Evolutionary conservation across 2,888 invertebrate genomes (phyloP).

Genomic region (Eumerus sabulonum): DNA sequence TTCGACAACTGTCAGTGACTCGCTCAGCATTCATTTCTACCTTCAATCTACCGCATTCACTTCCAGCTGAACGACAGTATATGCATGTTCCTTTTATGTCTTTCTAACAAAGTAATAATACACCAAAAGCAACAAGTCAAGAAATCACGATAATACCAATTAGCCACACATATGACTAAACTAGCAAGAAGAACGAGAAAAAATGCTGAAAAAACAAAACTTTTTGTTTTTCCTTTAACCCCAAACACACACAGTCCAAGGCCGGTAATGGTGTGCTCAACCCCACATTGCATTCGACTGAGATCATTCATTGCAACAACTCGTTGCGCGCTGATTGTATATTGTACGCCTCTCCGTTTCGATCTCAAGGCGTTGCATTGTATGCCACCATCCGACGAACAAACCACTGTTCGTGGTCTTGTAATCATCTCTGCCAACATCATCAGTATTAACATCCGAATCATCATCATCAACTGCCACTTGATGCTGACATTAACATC

Average conservation of each 20-base stretch:
- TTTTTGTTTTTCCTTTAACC: slow-evolving; percentile 11
- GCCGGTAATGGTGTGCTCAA: slow-evolving; percentile 1
- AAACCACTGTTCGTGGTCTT: too few species aligned
- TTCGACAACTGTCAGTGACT: too few species aligned
- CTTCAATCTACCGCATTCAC: too few species aligned
- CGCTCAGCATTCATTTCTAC: too few species aligned
- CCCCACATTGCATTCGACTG: slow-evolving; percentile 12
- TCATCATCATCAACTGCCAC: slow-evolving; percentile 13
- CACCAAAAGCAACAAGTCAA: background rate
- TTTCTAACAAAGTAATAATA: too few species aligned
- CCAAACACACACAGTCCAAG: slow-evolving; percentile 18
- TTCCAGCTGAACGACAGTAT: too few species aligned
- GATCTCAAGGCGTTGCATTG: slow-evolving; percentile 6
- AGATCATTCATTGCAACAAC: slow-evolving; percentile 12
- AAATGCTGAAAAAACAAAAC: background rate
- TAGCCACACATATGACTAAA: slow-evolving; percentile 1
- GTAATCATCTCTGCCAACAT: background rate
- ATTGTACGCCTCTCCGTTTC: slow-evolving; percentile 1
- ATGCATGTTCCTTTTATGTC: too few species aligned
- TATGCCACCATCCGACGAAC: background rate
- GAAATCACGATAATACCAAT: slow-evolving; percentile 1
- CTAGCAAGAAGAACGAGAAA: too few species aligned
- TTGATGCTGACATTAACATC: background rate
- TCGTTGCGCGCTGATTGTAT: slow-evolving; percentile 7
- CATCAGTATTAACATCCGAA: slow-evolving; percentile 4